Base-by-base conservation (phyloP, 2,888 invertebrate genomes). In the Eurois occulta region DNA sequence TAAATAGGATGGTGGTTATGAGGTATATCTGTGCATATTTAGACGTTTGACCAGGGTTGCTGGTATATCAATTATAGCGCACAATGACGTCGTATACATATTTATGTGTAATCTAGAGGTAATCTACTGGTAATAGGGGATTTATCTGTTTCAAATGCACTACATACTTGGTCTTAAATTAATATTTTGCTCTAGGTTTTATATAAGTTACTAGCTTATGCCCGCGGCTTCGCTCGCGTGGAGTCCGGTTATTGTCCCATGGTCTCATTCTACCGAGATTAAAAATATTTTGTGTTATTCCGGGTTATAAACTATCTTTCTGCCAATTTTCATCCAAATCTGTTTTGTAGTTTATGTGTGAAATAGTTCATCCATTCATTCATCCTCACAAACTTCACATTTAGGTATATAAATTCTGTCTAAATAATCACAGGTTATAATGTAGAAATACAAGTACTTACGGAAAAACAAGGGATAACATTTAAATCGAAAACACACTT, bases 61-160 rank as follows among this genome's bases (percentile, higher is more conserved):
- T 58, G 8, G 18, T 32, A 18, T 32, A 32, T 60, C 32, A 18
- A 32, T 60, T 60, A 60, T 60, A 10, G 21, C 18, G 18, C 18
- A 58, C 16, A 46, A n/a, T 38, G 46, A 46, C 11, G 5, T 41
- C 1, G 32, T n/a, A n/a, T 16, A 7, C 38, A 13, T 21, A 32
- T 74, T 55, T 13, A 73, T 32, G 43, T 52, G 24, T 32, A 35
- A 21, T 16, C 38, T 75, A 60, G 24, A 32, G 6, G 65, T 13
- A 46, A 70, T 65, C n/a, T 65, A 24, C n/a, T 38, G 32, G 18
- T 55, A 32, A 64, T 68, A 79, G 32, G 64, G 66, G 66, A 32
- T 28, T 58, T 48, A 79, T 81, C n/a, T 72, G 24, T 60, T 46
- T 46, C 16, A 16, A 67, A 67, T 55, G 43, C 32, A 62, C 21